Percentiles rank a stretch among this genome's conserved stretches.
These are phyloP conservation scores for Capromys pilorides DNA, from an alignment of 2,797 vertebrate genomes.

Conservation along the genomic window DNA sequence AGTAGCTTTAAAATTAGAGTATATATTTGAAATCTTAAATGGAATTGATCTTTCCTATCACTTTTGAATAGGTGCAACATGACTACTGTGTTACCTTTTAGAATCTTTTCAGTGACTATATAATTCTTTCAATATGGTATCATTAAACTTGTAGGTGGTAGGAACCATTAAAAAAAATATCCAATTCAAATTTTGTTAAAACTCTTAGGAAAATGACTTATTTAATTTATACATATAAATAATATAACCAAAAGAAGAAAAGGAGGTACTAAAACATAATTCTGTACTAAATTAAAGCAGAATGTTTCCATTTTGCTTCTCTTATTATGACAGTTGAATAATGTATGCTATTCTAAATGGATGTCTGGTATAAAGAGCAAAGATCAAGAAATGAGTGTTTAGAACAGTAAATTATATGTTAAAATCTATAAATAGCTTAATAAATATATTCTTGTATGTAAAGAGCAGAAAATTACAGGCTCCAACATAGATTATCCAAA, in stretches of 20 bases:
- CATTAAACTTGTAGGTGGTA: slow-evolving; percentile 70
- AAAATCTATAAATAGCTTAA: slow-evolving; percentile 80
- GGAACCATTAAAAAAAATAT: slow-evolving; percentile 69
- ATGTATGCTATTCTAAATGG: slow-evolving; percentile 65
- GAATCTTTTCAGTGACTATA: slow-evolving; percentile 72
- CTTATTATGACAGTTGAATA: slow-evolving; percentile 77
- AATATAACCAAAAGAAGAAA: slow-evolving; percentile 68
- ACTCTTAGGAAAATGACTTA: slow-evolving; percentile 68
- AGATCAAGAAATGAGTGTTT: slow-evolving; percentile 80
- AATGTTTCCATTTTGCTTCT: slow-evolving; percentile 74
- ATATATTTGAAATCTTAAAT: slow-evolving; percentile 79
- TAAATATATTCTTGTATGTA: slow-evolving; percentile 68
- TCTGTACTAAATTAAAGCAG: slow-evolving; percentile 77
- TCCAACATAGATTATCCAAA: slow-evolving; percentile 66
- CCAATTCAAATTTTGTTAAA: slow-evolving; percentile 70
- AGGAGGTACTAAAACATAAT: slow-evolving; percentile 76
- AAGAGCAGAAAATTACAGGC: slow-evolving; percentile 72
- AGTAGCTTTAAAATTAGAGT: slow-evolving; percentile 77
- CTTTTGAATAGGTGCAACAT: slow-evolving; percentile 68
- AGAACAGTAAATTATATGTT: slow-evolving; percentile 77
- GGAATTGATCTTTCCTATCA: slow-evolving; percentile 71
- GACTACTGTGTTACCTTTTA: slow-evolving; percentile 62
- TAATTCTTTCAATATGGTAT: slow-evolving; percentile 73
- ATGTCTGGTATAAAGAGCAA: slow-evolving; percentile 76
- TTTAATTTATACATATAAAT: slow-evolving; percentile 72